Base-by-base conservation (phyloP, 2,888 invertebrate genomes). In the Adelognathus sp. region DNA sequence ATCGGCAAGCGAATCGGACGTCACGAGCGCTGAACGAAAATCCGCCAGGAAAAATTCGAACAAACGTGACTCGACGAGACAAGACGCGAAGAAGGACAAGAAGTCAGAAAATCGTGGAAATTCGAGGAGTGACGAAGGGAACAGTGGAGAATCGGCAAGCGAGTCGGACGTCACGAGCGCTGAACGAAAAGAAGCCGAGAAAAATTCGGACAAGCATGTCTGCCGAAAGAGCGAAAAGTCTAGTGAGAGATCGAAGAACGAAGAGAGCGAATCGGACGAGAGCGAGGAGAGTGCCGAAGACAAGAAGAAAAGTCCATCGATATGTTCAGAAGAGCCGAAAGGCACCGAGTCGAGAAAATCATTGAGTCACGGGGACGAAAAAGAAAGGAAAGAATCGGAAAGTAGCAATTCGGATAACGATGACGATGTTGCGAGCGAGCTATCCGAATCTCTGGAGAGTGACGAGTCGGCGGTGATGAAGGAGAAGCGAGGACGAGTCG, bases 231-330 rank as follows among this genome's bases (percentile, higher is more conserved):
- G 18, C 14, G 5, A 50, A n/a, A 86, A 81, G 7, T 77, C 63
- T 14, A 80, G 80, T 29, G 81, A 79, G 3, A 80, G 81, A 36
- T 69, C 60, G n/a, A 54, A 60, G 21, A 61, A 80, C 7, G 27
- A 29, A 9, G 52, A 29, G 6, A 16, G 5, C 1, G 61, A 75
- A 56, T 52, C 5, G 33, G 39, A 11, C 2, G 36, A 54, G 18
- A 39, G 56, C 6, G 33, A 60, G 7, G 44, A 80, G 52, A 81
- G 67, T 44, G 11, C 6, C 0, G 69, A 81, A 16, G 61, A 67
- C 0, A 70, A 80, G 54, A 54, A 54, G 39, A 36, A 44, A 67
- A 80, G 69, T 6, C 29, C 3, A 31, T 7, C 61, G 18, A 9
- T 33, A 24, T 60, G 56, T 21, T 18, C 36, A 18, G 61, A 60